Conservation (phyloP, 2,113 vertebrate species). For the Callorhinus ursinus region DNA sequence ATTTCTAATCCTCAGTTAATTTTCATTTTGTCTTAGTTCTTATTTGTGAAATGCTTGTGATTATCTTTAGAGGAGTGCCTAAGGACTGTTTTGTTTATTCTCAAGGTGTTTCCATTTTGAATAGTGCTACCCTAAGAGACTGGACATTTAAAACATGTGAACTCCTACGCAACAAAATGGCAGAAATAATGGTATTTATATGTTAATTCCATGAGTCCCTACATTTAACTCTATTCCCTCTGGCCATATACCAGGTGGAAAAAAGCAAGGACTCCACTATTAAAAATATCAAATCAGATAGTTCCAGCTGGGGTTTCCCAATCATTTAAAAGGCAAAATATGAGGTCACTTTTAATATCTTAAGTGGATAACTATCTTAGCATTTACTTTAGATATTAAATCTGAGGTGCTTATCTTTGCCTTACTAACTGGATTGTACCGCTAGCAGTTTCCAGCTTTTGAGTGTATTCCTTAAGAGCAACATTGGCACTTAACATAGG, state of each 20-base stretch:
- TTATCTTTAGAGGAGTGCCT: neutral
- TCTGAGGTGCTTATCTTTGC: conserved; percentile 44
- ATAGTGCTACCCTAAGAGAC: conserved; percentile 5
- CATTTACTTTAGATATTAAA: conserved; percentile 79
- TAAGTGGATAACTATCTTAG: conserved; percentile 71
- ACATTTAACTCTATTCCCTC: conserved; percentile 71
- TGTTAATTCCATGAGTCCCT: conserved; percentile 73
- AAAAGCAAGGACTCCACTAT: conserved; percentile 67
- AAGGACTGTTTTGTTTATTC: neutral
- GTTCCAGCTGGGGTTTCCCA: conserved; percentile 76
- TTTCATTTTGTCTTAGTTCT: conserved; percentile 56
- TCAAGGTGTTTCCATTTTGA: conserved; percentile 56
- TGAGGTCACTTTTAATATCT: conserved; percentile 77
- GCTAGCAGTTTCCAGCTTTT: conserved; percentile 39
- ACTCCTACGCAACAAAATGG: conserved; percentile 45
- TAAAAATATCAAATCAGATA: conserved; percentile 76
- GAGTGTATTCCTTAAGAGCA: conserved; percentile 40
- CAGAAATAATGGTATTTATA: conserved; percentile 69
- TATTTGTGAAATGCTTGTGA: conserved; percentile 9
- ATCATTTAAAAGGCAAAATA: conserved; percentile 75
- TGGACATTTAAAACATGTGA: conserved; percentile 59
- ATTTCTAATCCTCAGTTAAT: conserved; percentile 53
- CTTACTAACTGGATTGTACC: neutral
- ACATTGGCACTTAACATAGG: conserved; percentile 8
- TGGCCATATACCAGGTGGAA: conserved; percentile 76